Base-by-base conservation (phyloP, 2,888 invertebrate genomes). In the Trachelus troglodyta region DNA sequence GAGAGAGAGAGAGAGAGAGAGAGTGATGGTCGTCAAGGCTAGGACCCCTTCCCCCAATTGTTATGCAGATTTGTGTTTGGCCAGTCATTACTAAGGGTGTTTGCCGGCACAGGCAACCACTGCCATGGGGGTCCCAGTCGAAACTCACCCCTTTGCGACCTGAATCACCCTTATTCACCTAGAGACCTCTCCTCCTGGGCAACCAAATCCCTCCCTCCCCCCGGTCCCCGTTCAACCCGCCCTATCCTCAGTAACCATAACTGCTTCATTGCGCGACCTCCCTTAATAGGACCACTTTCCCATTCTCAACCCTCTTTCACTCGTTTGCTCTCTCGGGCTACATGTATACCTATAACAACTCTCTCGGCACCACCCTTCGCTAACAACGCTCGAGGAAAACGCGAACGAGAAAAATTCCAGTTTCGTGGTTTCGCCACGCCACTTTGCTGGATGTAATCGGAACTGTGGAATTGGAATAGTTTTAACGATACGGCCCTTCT, bases 11-110 rank as follows among this genome's bases (percentile, higher is more conserved):
- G 78, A 79, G 71, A 69, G 76, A 74, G 71, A 69, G 75, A 77
- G 79, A 34, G 78, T 34, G 75, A 79, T 76, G 77, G 79, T 79
- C 79, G 74, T 73, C 79, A 69, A 69, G 79, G 69, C 79, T 2
- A 56, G 23, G 6, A 77, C 76, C 82, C 83, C 86, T 84, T 83
- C 82, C 81, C 83, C 83, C 85, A 84, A 87, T 88, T 87, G 86
- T 89, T 93, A 94, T 94, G 94, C 93, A 94, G 93, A 94, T 94
- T 92, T 91, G 91, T 93, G 93, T 94, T 94, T 94, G 93, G 92
- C 92, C 92, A 93, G 93, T 93, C 93, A 94, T 94, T 93, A 93
- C 85, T 83, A 37, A 85, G 91, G 88, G 85, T 89, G 86, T 89
- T 90, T 89, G 92, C 88, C 88, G 89, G 90, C 87, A 89, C 89